Evolutionary conservation across 2,113 vertebrate species (phyloP).

Genomic region (Ptyas mucosa): DNA sequence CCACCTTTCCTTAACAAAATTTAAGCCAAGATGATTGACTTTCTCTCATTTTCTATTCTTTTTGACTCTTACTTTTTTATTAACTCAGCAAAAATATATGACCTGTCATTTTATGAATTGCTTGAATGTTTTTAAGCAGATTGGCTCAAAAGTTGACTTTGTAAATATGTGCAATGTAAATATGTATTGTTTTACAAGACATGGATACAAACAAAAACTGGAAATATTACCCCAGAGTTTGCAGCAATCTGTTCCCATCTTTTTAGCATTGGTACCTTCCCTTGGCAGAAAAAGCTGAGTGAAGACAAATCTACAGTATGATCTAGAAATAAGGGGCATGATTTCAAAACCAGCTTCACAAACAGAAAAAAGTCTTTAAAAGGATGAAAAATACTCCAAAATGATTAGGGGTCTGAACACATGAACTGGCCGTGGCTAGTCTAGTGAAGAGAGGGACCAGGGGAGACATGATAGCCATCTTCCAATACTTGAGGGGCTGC

Average conservation of each 20-base stretch:
- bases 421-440: too few species aligned
- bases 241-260: slow-evolving; percentile 15
- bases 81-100: slow-evolving; percentile 5
- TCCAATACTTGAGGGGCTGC: too few species aligned
- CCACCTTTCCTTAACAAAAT: neutral
- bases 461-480: too few species aligned
- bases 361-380: slow-evolving; percentile 39
- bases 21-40: neutral
- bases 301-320: slow-evolving; percentile 22
- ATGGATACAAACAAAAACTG: neutral
- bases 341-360: slow-evolving; percentile 35
- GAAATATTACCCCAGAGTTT: slow-evolving; percentile 20
- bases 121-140: slow-evolving; percentile 35
- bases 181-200: neutral
- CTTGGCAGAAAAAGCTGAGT: slow-evolving; percentile 27
- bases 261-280: neutral
- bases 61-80: neutral
- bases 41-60: neutral
- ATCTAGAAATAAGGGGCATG: slow-evolving; percentile 10
- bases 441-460: too few species aligned
- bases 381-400: slow-evolving; percentile 24
- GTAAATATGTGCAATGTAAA: neutral
- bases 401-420: neutral
- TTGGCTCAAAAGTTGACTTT: slow-evolving; percentile 51
- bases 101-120: slow-evolving; percentile 34